Evolutionary conservation across 2,797 vertebrate species (phyloP).

Genomic region (Pseudochirops cupreus): DNA sequence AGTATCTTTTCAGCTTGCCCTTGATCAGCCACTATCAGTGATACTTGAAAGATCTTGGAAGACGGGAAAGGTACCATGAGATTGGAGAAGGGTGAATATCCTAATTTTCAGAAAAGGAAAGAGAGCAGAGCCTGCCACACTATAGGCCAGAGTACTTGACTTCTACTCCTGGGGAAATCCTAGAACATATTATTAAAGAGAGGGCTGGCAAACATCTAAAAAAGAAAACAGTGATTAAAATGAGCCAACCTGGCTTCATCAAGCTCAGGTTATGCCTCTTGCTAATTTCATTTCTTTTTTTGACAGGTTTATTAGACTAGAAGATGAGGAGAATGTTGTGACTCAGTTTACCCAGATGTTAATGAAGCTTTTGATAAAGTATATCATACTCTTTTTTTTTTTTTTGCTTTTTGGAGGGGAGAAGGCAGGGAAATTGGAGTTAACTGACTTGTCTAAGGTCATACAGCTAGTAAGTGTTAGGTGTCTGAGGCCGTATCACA

Average conservation of each 20-base stretch:
- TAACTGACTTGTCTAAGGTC: too few species aligned
- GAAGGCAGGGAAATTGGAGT: too few species aligned
- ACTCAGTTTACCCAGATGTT: background rate
- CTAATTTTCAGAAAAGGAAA: background rate
- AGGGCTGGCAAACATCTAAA: background rate
- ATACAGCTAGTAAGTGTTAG: too few species aligned
- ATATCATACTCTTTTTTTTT: background rate
- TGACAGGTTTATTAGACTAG: background rate
- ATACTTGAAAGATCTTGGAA: background rate
- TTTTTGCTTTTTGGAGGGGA: too few species aligned
- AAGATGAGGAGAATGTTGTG: background rate
- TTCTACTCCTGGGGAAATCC: background rate
- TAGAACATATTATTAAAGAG: background rate
- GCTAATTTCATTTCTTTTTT: background rate
- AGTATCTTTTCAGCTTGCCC: background rate
- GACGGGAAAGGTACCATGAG: background rate
- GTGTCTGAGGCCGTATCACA: too few species aligned
- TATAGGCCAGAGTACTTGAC: background rate
- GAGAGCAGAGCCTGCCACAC: background rate
- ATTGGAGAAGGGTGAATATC: background rate
- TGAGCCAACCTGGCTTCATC: background rate
- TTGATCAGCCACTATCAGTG: background rate
- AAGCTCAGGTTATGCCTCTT: background rate
- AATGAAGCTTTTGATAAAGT: background rate
- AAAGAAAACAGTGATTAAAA: background rate